Conservation (phyloP, 2,797 vertebrate species). For the Furcifer pardalis region DNA sequence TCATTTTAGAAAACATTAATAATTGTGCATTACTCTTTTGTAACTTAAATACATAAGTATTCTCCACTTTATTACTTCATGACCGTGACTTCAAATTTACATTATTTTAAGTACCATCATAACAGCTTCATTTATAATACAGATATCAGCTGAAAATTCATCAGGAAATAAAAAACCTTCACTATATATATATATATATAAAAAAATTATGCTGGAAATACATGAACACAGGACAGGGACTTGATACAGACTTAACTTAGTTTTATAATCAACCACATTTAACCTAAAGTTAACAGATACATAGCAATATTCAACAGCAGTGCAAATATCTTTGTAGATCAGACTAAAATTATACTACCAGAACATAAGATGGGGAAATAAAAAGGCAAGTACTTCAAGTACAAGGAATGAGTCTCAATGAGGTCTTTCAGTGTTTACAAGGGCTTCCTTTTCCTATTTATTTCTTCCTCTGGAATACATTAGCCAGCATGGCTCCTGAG, state of each 20-base stretch:
- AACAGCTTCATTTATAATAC: slow-evolving; percentile 93
- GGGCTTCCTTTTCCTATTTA: slow-evolving; percentile 70
- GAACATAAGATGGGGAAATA: slow-evolving; percentile 82
- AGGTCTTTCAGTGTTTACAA: slow-evolving; percentile 80
- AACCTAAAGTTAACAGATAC: slow-evolving; percentile 80
- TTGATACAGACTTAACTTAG: slow-evolving; percentile 82
- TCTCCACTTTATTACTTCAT: slow-evolving; percentile 94
- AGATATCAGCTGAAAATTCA: slow-evolving; percentile 87
- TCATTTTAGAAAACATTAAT: slow-evolving; percentile 79
- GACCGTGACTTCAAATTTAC: slow-evolving; percentile 98
- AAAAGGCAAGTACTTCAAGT: slow-evolving; percentile 96
- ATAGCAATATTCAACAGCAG: slow-evolving; percentile 86
- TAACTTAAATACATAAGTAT: slow-evolving; percentile 91
- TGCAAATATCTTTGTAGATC: slow-evolving; percentile 99
- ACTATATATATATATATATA: slow-evolving; percentile 70
- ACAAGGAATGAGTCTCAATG: slow-evolving; percentile 81
- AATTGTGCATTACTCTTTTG: slow-evolving; percentile 78
- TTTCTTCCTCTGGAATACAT: slow-evolving; percentile 99
- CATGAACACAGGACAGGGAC: slow-evolving; percentile 86
- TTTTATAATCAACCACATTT: slow-evolving; percentile 80
- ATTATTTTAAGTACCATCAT: slow-evolving; percentile 89
- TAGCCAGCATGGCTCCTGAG: slow-evolving; percentile 97
- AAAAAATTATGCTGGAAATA: slow-evolving; percentile 82
- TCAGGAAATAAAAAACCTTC: slow-evolving; percentile 80
- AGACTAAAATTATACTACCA: slow-evolving; percentile 87